A percentile compares a stretch with the other conserved stretches of the same genome.
phyloP scores from a whole-genome alignment of 2,113 vertebrate genomes.

The Amazona guildingii region DNA sequence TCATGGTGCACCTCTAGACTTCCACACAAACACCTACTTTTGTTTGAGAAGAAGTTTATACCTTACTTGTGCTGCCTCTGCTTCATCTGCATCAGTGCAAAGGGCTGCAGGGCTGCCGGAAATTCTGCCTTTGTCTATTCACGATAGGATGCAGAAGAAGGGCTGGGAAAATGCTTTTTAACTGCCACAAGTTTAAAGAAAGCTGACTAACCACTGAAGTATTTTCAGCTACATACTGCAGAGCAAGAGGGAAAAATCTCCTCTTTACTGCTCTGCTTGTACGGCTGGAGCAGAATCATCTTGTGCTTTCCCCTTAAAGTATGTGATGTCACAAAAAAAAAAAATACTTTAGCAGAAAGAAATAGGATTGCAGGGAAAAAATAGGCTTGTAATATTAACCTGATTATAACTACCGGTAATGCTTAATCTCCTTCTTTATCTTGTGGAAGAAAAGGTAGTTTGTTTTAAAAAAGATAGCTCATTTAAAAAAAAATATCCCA shows the following conservation, averaged over 20 bases:
- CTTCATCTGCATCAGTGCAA: background rate
- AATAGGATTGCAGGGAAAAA: conserved; percentile 57
- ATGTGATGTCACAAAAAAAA: conserved; percentile 65
- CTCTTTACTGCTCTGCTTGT: conserved; percentile 4
- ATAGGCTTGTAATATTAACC: conserved; percentile 59
- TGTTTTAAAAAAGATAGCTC: background rate
- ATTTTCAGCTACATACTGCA: conserved; percentile 20
- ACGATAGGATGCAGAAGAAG: background rate
- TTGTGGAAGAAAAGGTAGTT: background rate
- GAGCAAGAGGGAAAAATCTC: background rate
- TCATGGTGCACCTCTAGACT: background rate
- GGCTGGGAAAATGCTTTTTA: conserved; percentile 23
- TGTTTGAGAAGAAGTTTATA: background rate
- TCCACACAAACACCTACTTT: background rate
- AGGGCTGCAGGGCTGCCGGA: background rate
- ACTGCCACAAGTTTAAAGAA: conserved; percentile 29
- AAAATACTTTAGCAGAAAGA: conserved; percentile 68
- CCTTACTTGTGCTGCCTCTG: background rate
- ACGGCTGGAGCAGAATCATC: conserved; percentile 35
- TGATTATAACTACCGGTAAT: conserved; percentile 23
- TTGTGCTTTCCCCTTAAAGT: conserved; percentile 64
- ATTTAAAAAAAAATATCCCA: background rate
- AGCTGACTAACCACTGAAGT: background rate
- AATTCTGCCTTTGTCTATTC: background rate
- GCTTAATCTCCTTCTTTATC: conserved; percentile 14